Conservation (phyloP, 2,113 vertebrate genomes). For the Pelodiscus sinensis region DNA sequence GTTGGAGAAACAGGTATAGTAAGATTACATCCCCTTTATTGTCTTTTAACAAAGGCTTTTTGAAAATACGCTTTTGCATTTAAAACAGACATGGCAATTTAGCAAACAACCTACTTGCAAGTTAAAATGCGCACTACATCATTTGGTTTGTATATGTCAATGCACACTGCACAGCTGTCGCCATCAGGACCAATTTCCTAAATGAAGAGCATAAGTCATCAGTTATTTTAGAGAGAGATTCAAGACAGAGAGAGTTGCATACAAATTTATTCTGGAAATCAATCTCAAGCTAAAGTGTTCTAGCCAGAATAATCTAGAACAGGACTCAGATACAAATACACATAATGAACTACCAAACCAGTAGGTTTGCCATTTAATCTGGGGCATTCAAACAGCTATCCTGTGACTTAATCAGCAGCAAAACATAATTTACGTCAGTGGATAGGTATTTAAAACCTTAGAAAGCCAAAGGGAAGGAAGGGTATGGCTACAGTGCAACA, state of each 20-base stretch:
- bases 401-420: neutral
- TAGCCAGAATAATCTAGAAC: neutral
- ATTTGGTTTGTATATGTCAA: conserved; percentile 87
- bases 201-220: neutral
- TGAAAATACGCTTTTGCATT: neutral
- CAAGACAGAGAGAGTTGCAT: neutral
- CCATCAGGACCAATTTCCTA: conserved; percentile 86
- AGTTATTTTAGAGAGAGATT: conserved; percentile 1
- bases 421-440: neutral
- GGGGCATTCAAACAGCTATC: neutral
- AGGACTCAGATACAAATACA: neutral
- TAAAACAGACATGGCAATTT: neutral
- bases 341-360: neutral
- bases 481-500: neutral
- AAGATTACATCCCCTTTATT: neutral
- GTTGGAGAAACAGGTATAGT: neutral
- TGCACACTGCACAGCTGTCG: conserved; percentile 90
- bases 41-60: neutral
- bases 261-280: neutral
- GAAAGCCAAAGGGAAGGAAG: neutral
- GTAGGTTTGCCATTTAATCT: conserved; percentile 1
- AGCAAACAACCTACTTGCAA: conserved; percentile 86
- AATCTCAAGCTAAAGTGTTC: neutral
- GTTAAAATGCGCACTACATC: conserved; percentile 92
- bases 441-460: neutral